A percentile compares a stretch with the other conserved stretches of the same genome.
Evolutionary conservation across 2,888 invertebrate genomes (phyloP).

Genomic region (Pomacea canaliculata): DNA sequence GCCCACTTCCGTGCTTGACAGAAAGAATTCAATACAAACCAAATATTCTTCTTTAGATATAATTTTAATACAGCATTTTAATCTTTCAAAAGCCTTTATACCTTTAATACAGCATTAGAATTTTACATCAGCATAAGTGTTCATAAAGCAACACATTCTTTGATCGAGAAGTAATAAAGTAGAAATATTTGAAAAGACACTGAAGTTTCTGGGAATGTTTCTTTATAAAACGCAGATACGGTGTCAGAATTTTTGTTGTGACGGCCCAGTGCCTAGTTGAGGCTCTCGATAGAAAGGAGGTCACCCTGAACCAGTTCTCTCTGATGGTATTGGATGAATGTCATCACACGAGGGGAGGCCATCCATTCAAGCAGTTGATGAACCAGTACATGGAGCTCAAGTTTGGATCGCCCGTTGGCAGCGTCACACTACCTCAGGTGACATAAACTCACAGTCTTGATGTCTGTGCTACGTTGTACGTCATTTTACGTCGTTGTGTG

Average conservation of each 20-base stretch:
- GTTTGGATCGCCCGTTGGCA: neutral
- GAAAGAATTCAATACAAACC: too few species aligned
- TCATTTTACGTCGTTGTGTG: neutral
- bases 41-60: too few species aligned
- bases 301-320: constrained; percentile 11
- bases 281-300: constrained; percentile 8
- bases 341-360: constrained; percentile 21
- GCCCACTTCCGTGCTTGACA: too few species aligned
- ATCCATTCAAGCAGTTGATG: constrained; percentile 14
- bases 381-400: constrained; percentile 25
- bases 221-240: neutral
- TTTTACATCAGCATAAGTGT: too few species aligned
- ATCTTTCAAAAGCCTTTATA: too few species aligned
- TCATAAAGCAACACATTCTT: too few species aligned
- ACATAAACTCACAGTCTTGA: neutral
- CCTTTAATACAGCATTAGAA: too few species aligned
- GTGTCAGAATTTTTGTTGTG: constrained; percentile 16
- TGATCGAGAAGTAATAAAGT: too few species aligned
- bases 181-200: too few species aligned
- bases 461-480: neutral
- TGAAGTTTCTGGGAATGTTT: too few species aligned
- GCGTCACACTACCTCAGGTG: constrained; percentile 15
- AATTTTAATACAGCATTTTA: too few species aligned
- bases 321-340: constrained; percentile 24
- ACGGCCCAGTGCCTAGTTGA: constrained; percentile 21